Evolutionary conservation across 2,888 invertebrate species (phyloP), one percentile per base, ranked within the genome.

Genomic region (Amaurobius ferox): DNA sequence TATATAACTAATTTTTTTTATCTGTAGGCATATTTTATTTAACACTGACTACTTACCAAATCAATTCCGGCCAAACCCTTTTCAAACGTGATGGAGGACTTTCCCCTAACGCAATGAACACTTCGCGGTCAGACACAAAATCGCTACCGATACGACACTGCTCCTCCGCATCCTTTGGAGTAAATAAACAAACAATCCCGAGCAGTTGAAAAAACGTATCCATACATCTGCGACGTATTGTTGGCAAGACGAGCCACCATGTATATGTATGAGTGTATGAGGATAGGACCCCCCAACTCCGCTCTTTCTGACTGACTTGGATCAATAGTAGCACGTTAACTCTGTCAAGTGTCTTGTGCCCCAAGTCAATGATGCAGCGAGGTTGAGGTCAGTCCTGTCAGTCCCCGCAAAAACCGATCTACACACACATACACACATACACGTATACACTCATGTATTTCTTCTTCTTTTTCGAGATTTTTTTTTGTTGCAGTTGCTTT

Each of bases 321-420:
- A 86, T 86, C 86, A 86, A 86, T 86, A 86, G 73, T 76, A 76
- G 76, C 81, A 83, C 83, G 83, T 85, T 85, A 77, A 72, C 86
- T 86, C 73, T 79, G 86, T 86, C 86, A 86, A 86, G 86, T 86
- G 86, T 86, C 86, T 85, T 77, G 67, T 39, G 73, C 78, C 85
- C 85, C 67, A 55, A 85, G 86, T 86, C 86, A 86, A 86, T 86
- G 86, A 79, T 86, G 86, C 86, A 86, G 73, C 64, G 40, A 70
- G 44, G 74, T 79, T 86, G 73, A 79, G 86, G 86, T 79, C 79
- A 79, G 77, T 35, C 39, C 83, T 77, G 83, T 85, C 83, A 85
- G 77, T 77, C 71, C 70, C 70, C 81, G 48, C 70, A 79, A 79
- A 79, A 72, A 72, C 70, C 70, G 70, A 70, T 66, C 70, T 55